These are phyloP conservation scores for Pogonocichla stellata DNA, from an alignment of 2,113 vertebrate species.

Conservation along the genomic window DNA sequence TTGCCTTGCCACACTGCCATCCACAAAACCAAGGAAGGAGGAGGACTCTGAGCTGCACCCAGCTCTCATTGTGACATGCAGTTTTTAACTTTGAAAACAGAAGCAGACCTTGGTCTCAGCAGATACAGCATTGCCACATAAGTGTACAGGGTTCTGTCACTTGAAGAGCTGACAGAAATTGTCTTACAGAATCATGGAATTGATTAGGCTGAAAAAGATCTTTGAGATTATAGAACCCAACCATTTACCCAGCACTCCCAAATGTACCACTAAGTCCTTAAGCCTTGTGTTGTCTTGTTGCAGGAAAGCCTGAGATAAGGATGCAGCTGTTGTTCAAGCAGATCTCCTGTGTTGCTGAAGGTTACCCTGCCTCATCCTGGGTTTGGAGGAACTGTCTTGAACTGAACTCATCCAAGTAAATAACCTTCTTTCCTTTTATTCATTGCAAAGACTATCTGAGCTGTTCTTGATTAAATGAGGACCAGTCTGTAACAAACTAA, in stretches of 20 bases:
- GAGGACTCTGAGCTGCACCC: neutral
- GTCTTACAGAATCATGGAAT: neutral
- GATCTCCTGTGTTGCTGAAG: conserved; percentile 67
- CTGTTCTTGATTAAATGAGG: neutral
- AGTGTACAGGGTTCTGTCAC: neutral
- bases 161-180: neutral
- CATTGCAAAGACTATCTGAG: neutral
- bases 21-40: neutral
- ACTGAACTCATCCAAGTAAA: conserved; percentile 71
- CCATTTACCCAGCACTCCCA: neutral
- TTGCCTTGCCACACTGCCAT: neutral
- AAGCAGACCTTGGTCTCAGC: neutral
- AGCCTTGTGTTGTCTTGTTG: neutral
- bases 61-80: neutral
- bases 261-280: neutral
- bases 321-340: conserved; percentile 23
- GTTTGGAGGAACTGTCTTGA: conserved; percentile 71
- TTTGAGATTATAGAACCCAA: neutral
- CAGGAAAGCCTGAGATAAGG: conserved; percentile 71
- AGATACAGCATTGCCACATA: neutral
- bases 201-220: neutral
- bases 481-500: neutral
- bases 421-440: neutral
- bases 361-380: conserved; percentile 73
- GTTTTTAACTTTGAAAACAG: neutral